Percentiles rank a stretch among this genome's conserved stretches.
Conservation (phyloP, 2,797 vertebrate species). For the Gymnothorax javanicus region DNA sequence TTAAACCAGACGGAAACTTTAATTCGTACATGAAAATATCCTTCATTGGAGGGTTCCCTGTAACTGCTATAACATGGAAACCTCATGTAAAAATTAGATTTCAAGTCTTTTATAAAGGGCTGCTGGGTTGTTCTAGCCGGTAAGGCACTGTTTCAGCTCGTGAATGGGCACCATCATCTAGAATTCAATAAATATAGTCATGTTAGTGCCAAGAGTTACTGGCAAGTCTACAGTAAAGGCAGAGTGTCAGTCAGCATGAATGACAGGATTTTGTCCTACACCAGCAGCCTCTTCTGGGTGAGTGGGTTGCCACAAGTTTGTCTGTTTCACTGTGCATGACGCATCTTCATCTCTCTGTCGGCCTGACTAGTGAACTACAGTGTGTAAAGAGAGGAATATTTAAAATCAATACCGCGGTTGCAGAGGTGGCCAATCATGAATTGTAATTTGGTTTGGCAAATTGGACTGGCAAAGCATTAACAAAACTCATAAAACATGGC, state of each 20-base stretch:
- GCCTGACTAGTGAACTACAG: background rate
- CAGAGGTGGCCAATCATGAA: background rate
- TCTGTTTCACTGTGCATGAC: background rate
- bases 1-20: background rate
- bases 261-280: background rate
- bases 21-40: background rate
- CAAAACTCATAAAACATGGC: background rate
- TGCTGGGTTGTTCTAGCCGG: background rate
- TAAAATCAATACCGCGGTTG: background rate
- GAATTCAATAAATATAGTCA: background rate
- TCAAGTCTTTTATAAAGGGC: background rate
- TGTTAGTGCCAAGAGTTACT: background rate
- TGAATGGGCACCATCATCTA: background rate
- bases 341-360: background rate
- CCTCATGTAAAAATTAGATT: slow-evolving; percentile 12
- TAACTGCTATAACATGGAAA: background rate
- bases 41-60: background rate
- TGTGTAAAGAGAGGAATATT: background rate
- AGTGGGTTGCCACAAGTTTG: background rate
- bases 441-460: background rate
- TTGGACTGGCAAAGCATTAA: background rate
- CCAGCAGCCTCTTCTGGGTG: background rate
- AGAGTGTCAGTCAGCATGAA: background rate
- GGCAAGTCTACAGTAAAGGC: background rate
- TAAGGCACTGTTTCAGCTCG: background rate